Evolutionary conservation across 1,140 invertebrate genomes (phyloP), one percentile per base, ranked within the genome.

Genomic region (Aphaenogaster floridana): DNA sequence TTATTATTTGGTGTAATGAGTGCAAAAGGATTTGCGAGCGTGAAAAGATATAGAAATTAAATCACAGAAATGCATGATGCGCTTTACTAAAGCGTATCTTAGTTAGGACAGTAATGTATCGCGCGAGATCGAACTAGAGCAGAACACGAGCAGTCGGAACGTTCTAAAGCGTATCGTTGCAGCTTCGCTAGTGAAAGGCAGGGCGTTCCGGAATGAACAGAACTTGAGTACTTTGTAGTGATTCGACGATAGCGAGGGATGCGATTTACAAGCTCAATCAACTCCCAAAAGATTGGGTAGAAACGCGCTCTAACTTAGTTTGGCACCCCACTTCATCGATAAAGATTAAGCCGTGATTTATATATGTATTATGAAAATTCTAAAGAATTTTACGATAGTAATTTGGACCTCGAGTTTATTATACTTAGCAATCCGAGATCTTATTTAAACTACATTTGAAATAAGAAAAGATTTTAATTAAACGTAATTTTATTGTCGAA

Each of bases 231-330:
- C 79, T 57, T 81, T 21, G 52, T 36, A 61, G 28, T 74, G 54
- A 83, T 76, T 76, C 34, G 54, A 50, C 69, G 69, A 61, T 61
- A 34, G 13, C n/a, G 45, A 63, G 17, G 17, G 69, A 84, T 84
- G 34, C 28, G 17, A 84, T 76, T 84, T 84, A 84, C 69, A 84
- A 76, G 69, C 80, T 76, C 69, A 84, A 84, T 83, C 80, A 84
- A 61, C 68, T 84, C 48, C 54, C 39, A 74, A 84, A 74, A 83
- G 80, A 74, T 34, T 61, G 17, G 1, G 1, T 63, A 11, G 54
- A 48, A 48, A 57, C 17, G 28, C 15, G 21, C 21, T 48, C 0
- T 28, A 59, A 72, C 2, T 59, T 36, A 34, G 17, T 59, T 59
- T 11, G n/a, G 15, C 15, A 72, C 48, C 28, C 6, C 5, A 34